These are phyloP conservation scores for Mimas tiliae DNA, from an alignment of 2,888 invertebrate species.

Conservation along the genomic window DNA sequence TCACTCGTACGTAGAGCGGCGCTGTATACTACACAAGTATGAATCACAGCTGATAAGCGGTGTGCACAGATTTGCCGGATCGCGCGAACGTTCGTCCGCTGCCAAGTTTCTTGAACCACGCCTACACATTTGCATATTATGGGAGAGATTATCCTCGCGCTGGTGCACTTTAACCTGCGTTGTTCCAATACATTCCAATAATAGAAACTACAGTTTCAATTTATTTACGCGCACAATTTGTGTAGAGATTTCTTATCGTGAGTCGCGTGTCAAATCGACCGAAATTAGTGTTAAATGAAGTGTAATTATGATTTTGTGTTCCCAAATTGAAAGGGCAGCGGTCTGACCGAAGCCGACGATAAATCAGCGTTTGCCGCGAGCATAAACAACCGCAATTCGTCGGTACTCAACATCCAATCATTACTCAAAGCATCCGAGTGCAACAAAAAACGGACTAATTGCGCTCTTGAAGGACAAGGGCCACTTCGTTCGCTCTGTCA, in stretches of 20 bases:
- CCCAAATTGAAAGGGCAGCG: slow-evolving; percentile 50
- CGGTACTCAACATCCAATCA: slow-evolving; percentile 67
- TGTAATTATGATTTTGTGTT: slow-evolving; percentile 56
- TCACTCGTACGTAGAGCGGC: slow-evolving; percentile 40
- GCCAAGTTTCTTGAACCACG: slow-evolving; percentile 76
- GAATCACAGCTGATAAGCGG: slow-evolving; percentile 81
- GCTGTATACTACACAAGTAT: slow-evolving; percentile 60
- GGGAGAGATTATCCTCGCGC: slow-evolving; percentile 28
- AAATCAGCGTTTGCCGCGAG: slow-evolving; percentile 76
- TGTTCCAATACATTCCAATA: slow-evolving; percentile 9
- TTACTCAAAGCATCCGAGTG: slow-evolving; percentile 78
- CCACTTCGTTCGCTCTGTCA: slow-evolving; percentile 69
- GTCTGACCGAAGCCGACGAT: slow-evolving; percentile 51
- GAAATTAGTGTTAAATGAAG: slow-evolving; percentile 47
- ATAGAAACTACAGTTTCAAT: slow-evolving; percentile 28
- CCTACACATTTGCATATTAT: slow-evolving; percentile 76
- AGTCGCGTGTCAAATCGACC: slow-evolving; percentile 46
- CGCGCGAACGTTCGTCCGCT: slow-evolving; percentile 61
- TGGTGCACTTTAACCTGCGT: slow-evolving; percentile 4
- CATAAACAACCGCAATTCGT: slow-evolving; percentile 72
- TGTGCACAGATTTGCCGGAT: slow-evolving; percentile 76
- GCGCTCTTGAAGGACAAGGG: slow-evolving; percentile 80
- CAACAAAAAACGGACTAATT: slow-evolving; percentile 82
- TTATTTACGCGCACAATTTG: slow-evolving; percentile 30
- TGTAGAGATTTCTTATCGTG: slow-evolving; percentile 37